Evolutionary conservation across 2,888 invertebrate species (phyloP).

Genomic region (Cenopis cana): DNA sequence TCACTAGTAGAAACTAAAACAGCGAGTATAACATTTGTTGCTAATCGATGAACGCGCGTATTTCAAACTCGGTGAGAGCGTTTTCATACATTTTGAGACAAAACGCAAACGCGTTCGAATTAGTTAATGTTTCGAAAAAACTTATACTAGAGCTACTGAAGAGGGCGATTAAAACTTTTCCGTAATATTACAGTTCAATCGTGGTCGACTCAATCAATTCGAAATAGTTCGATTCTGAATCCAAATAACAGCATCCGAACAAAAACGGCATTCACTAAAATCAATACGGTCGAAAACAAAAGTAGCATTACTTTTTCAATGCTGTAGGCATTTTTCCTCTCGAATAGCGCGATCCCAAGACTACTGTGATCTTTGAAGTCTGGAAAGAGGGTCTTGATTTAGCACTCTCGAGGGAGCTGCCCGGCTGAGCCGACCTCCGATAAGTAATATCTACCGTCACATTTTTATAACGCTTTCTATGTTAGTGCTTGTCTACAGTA

Average conservation of each 20-base stretch:
- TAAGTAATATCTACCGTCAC: conserved; percentile 68
- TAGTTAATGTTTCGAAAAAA: too few species aligned
- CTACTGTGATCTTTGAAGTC: conserved; percentile 72
- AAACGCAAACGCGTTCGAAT: too few species aligned
- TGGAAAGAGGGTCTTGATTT: conserved; percentile 69
- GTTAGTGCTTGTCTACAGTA: conserved; percentile 57
- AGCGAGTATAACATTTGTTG: too few species aligned
- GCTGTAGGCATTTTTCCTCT: conserved; percentile 41
- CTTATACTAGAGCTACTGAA: too few species aligned
- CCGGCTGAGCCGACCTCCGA: conserved; percentile 50
- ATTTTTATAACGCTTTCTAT: conserved; percentile 65
- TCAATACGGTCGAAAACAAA: conserved; percentile 53
- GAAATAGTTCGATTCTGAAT: conserved; percentile 25
- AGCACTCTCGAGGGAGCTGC: conserved; percentile 57
- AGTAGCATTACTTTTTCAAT: conserved; percentile 52
- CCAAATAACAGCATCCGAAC: conserved; percentile 24
- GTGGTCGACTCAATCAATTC: conserved; percentile 1
- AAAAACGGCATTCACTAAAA: conserved; percentile 46
- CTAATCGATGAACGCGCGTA: too few species aligned
- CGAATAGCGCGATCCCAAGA: conserved; percentile 64
- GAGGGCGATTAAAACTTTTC: too few species aligned
- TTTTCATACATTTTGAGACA: too few species aligned
- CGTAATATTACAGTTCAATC: not conserved
- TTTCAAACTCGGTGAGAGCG: too few species aligned
- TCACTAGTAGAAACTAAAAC: too few species aligned